Percentiles rank a stretch among this genome's conserved stretches.
These are phyloP conservation scores for Cossypha heuglini DNA, from an alignment of 2,797 vertebrate genomes.

Conservation along the genomic window DNA sequence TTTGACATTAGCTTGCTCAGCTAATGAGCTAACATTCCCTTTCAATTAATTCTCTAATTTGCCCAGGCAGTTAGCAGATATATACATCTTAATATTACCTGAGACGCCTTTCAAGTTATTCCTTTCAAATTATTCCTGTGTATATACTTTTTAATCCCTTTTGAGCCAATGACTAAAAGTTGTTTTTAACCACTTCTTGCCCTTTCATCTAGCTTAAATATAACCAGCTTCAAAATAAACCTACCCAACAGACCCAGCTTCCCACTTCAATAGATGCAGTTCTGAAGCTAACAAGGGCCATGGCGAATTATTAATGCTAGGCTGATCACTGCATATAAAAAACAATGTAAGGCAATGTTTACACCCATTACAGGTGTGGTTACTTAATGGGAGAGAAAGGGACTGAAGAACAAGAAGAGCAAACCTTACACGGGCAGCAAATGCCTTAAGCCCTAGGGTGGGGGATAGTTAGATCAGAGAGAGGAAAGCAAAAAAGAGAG, in stretches of 20 bases:
- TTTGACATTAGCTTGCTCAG: neutral
- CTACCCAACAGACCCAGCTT: neutral
- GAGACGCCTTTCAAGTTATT: constrained; percentile 25
- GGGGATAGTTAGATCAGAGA: neutral
- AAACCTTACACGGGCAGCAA: neutral
- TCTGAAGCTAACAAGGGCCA: neutral
- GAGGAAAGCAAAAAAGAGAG: neutral
- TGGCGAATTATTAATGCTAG: neutral
- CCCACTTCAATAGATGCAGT: neutral
- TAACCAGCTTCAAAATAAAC: neutral
- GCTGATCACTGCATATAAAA: neutral
- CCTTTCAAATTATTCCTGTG: constrained; percentile 4
- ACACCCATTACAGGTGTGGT: neutral
- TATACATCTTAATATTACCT: constrained; percentile 4
- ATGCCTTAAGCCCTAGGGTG: neutral
- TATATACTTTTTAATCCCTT: neutral
- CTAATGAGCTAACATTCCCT: constrained; percentile 24
- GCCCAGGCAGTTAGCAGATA: neutral
- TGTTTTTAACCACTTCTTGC: constrained; percentile 3
- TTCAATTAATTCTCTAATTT: constrained; percentile 59
- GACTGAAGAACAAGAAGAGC: neutral
- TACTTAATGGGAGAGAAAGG: neutral
- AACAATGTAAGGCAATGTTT: neutral
- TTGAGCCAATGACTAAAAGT: neutral
- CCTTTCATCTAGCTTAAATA: neutral